These are phyloP conservation scores for Deroplatys truncata DNA, from an alignment of 2,888 invertebrate species.

Conservation along the genomic window DNA sequence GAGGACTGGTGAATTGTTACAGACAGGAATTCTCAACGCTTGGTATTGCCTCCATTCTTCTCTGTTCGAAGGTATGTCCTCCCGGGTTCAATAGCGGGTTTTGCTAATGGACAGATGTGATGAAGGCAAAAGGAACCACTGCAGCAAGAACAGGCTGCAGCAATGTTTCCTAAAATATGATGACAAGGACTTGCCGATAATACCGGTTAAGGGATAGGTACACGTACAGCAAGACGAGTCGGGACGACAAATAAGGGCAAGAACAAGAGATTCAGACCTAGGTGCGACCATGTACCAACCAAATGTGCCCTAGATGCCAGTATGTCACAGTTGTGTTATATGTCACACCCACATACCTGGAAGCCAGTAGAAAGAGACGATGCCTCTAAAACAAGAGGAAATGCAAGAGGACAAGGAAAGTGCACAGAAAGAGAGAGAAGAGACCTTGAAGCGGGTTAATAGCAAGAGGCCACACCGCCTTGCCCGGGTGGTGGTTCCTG, in stretches of 20 bases:
- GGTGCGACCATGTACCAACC: not conserved
- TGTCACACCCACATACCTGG: not conserved
- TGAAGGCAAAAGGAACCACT: not conserved
- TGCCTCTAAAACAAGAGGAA: not conserved
- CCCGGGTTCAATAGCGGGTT: too few relatives aligned
- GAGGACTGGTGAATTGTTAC: too few relatives aligned
- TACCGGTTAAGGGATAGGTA: not conserved
- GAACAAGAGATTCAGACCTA: not conserved
- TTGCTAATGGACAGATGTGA: not conserved
- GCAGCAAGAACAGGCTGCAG: not conserved
- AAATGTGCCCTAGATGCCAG: constrained; percentile 3
- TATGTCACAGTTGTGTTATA: not conserved
- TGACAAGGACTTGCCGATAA: not conserved
- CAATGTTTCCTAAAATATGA: not conserved
- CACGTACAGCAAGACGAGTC: too few relatives aligned
- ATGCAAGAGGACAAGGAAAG: not conserved
- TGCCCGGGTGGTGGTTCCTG: not conserved
- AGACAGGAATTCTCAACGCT: not conserved
- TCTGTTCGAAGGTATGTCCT: not conserved
- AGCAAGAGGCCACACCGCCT: not conserved
- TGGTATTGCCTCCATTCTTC: not conserved
- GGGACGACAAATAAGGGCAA: not conserved
- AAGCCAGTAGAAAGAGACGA: not conserved
- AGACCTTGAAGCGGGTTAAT: not conserved
- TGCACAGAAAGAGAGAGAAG: not conserved